phyloP scores from a whole-genome alignment of 2,797 vertebrate species.

The Netta rufina region DNA sequence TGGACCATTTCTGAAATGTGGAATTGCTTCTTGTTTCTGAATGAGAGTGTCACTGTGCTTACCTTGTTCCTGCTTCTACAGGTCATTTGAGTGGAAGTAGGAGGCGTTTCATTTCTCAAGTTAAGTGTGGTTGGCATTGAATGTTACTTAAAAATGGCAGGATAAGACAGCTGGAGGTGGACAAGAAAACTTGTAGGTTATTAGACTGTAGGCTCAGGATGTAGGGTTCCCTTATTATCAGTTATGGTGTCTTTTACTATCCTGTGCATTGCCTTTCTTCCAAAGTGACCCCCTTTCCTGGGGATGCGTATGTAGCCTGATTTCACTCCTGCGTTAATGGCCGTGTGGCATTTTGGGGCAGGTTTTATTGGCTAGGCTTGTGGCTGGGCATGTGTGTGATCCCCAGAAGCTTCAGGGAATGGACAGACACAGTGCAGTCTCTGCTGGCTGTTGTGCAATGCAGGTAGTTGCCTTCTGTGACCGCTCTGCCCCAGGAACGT shows the following conservation, averaged over 20 bases:
- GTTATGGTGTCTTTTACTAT: not conserved
- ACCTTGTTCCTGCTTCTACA: accelerated
- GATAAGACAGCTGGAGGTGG: not conserved
- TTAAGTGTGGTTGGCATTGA: not conserved
- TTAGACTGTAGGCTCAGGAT: not conserved
- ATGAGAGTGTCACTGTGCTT: not conserved
- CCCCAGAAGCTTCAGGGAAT: not conserved
- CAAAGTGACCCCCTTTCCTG: not conserved
- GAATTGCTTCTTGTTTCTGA: not conserved
- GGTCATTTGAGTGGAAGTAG: not conserved
- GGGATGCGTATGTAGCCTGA: not conserved
- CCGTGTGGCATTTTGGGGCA: not conserved
- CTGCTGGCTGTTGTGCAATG: not conserved
- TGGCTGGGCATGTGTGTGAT: accelerated
- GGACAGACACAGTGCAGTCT: not conserved
- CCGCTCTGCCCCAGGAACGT: not conserved
- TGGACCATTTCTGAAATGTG: not conserved
- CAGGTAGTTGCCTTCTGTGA: not conserved
- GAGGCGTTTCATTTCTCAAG: not conserved
- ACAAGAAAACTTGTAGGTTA: not conserved
- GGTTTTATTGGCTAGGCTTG: not conserved
- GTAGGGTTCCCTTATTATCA: not conserved
- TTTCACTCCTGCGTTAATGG: not conserved
- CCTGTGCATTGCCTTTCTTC: not conserved
- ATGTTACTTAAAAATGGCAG: not conserved